phyloP scores from a whole-genome alignment of 2,888 invertebrate species.

The Thymelicus sylvestris region DNA sequence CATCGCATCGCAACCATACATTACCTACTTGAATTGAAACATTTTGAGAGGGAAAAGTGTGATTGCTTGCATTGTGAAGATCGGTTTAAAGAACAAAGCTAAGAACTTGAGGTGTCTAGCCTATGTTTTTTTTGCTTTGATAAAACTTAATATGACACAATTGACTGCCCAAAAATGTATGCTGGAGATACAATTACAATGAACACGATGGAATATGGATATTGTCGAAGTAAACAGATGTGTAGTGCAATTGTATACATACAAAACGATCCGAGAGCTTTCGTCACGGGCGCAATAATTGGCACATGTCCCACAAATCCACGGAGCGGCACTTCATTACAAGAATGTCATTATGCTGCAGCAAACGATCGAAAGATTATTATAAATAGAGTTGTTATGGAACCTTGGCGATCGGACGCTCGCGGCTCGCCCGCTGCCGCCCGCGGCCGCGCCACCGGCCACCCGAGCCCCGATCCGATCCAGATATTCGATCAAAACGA shows the following conservation, averaged over 20 bases:
- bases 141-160: neutral
- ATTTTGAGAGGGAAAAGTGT: neutral
- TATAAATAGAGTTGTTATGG: constrained; percentile 80
- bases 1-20: constrained; percentile 11
- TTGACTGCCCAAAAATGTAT: constrained; percentile 4
- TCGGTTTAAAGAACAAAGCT: neutral
- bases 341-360: constrained; percentile 82
- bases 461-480: constrained; percentile 53
- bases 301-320: constrained; percentile 82
- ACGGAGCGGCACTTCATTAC: constrained; percentile 77
- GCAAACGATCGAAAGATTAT: constrained; percentile 78
- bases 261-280: constrained; percentile 65
- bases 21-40: neutral
- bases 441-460: constrained; percentile 54
- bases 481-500: constrained; percentile 69
- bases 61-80: neutral
- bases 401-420: constrained; percentile 73
- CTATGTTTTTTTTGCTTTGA: neutral
- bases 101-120: neutral
- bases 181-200: constrained; percentile 13
- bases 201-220: constrained; percentile 52
- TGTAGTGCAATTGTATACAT: constrained; percentile 69
- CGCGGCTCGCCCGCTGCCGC: constrained; percentile 57
- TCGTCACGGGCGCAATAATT: constrained; percentile 78
- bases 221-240: constrained; percentile 56